A percentile compares a stretch with the other conserved stretches of the same genome.
phyloP scores from a whole-genome alignment of 2,888 invertebrate genomes.

The Dynastes hyllus region DNA sequence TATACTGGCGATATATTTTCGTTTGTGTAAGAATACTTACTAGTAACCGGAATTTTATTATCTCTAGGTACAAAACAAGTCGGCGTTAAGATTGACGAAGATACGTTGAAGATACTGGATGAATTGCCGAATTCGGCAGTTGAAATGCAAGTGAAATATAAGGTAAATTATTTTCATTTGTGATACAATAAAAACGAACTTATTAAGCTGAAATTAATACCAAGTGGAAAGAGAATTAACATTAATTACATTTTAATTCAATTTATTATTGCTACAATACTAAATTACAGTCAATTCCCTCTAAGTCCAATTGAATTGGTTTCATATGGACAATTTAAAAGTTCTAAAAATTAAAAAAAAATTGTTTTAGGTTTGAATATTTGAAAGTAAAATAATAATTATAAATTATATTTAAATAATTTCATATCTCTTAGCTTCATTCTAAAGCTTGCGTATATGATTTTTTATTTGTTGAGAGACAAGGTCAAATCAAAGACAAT shows the following conservation, averaged over 20 bases:
- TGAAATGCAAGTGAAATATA: constrained; percentile 95
- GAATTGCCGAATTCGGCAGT: constrained; percentile 94
- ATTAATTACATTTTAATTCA: background rate
- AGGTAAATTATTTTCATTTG: constrained; percentile 74
- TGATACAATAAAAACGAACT: background rate
- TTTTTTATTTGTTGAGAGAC: too few relatives aligned
- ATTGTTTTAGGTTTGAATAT: background rate
- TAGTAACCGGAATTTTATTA: background rate
- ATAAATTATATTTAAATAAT: too few relatives aligned
- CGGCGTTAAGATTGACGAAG: constrained; percentile 84
- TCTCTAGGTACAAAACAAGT: constrained; percentile 76
- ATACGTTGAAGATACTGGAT: constrained; percentile 87
- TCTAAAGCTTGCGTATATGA: too few relatives aligned
- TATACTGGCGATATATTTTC: too few relatives aligned
- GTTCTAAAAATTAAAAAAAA: too few relatives aligned
- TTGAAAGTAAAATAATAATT: too few relatives aligned
- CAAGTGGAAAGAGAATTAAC: too few relatives aligned
- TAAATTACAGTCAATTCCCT: constrained; percentile 45
- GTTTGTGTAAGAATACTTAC: background rate
- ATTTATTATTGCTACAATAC: background rate
- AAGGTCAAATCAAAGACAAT: background rate
- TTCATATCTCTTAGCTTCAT: too few relatives aligned
- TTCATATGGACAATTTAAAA: constrained; percentile 9
- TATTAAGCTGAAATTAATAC: background rate
- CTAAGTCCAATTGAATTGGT: constrained; percentile 40